Evolutionary conservation across 2,113 vertebrate genomes (phyloP).

Genomic region (Tragelaphus imberbis): DNA sequence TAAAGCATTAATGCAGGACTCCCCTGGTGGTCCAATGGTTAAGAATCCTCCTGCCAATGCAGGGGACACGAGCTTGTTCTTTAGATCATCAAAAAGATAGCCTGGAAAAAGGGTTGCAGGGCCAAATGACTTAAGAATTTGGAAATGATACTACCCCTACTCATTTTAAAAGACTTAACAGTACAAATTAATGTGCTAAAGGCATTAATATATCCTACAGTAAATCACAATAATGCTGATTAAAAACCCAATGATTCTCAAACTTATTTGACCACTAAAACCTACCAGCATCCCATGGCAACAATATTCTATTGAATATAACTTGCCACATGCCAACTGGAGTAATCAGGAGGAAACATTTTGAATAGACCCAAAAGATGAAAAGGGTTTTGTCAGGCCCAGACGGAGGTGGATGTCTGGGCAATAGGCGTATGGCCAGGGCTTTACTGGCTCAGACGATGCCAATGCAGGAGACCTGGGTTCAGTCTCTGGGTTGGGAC

Average conservation of each 20-base stretch:
- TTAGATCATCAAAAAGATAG: background rate
- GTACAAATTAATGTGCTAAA: background rate
- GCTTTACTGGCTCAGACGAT: background rate
- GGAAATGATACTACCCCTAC: background rate
- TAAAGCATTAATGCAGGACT: background rate
- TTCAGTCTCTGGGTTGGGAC: background rate
- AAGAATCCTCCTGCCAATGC: background rate
- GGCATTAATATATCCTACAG: background rate
- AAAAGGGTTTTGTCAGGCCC: background rate
- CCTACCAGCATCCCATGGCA: background rate
- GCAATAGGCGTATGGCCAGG: background rate
- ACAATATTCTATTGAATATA: background rate
- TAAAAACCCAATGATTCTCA: background rate
- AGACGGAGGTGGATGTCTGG: background rate
- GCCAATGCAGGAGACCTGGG: background rate
- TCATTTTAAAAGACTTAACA: background rate
- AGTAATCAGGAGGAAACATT: background rate
- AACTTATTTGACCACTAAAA: background rate
- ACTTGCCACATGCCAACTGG: background rate
- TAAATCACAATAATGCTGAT: background rate
- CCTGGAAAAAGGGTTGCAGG: background rate
- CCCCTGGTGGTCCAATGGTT: background rate
- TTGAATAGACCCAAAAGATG: background rate
- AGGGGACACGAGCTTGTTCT: background rate
- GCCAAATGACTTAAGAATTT: background rate